A percentile compares a stretch with the other conserved stretches of the same genome.
Conservation (phyloP, 2,888 invertebrate species). For the Sialis fuliginosa region DNA sequence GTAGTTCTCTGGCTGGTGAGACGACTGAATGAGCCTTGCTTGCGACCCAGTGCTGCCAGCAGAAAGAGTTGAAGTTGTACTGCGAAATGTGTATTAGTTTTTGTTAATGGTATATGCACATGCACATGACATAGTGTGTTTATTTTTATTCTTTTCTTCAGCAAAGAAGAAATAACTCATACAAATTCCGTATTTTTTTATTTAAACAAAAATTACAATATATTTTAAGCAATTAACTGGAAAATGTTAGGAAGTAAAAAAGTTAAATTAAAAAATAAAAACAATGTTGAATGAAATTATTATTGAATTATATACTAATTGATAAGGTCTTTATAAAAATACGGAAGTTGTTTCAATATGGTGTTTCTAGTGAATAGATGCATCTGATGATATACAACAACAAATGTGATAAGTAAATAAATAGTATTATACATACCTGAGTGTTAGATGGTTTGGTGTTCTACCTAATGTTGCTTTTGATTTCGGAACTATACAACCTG, state of each 20-base stretch:
- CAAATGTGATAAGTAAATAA: neutral
- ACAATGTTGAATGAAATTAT: neutral
- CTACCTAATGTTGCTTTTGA: constrained; percentile 55
- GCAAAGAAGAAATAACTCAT: no score
- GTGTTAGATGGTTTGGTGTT: constrained; percentile 83
- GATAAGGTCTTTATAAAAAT: neutral
- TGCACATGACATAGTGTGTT: no score
- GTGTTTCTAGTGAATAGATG: no score
- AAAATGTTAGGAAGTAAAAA: no score
- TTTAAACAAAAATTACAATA: no score
- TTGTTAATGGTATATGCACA: no score
- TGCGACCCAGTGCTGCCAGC: constrained; percentile 88
- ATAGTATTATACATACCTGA: constrained; percentile 35
- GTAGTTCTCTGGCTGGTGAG: constrained; percentile 82
- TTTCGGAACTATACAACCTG: constrained; percentile 35
- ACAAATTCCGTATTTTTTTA: no score
- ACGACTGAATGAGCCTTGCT: constrained; percentile 83
- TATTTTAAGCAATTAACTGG: no score
- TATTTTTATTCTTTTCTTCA: no score
- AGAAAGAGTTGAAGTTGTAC: constrained; percentile 85
- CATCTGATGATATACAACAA: no score
- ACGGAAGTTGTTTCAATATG: no score
- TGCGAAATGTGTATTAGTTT: constrained; percentile 23
- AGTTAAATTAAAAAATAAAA: neutral
- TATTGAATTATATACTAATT: neutral